A percentile compares a stretch with the other conserved stretches of the same genome.
These are phyloP conservation scores for Struthio camelus DNA, from an alignment of 2,113 vertebrate genomes.

Conservation along the genomic window DNA sequence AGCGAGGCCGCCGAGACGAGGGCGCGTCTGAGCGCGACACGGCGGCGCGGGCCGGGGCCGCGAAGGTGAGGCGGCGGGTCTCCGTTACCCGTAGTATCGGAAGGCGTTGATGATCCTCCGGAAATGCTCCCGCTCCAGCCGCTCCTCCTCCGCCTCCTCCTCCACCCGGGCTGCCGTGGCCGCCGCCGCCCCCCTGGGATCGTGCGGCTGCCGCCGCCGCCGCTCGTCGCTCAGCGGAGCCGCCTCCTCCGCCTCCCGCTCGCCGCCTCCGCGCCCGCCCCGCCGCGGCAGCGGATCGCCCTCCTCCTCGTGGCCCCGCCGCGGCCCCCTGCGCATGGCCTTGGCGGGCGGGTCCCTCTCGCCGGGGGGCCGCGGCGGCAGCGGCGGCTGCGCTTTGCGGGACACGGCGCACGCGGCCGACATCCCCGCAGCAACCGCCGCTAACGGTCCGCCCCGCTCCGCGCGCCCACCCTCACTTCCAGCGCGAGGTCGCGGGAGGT, in stretches of 20 bases:
- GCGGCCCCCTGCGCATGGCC: constrained; percentile 68
- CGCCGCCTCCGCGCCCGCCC: constrained; percentile 6
- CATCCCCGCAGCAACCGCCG: neutral
- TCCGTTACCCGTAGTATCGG: constrained; percentile 91
- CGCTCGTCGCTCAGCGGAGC: constrained; percentile 1
- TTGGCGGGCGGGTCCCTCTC: constrained; percentile 41
- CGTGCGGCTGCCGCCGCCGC: neutral
- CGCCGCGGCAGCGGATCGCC: neutral
- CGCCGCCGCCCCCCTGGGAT: constrained; percentile 20
- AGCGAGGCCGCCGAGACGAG: fast-evolving
- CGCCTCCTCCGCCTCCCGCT: neutral
- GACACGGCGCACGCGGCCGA: constrained; percentile 66
- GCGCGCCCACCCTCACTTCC: neutral
- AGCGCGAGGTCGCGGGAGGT: neutral
- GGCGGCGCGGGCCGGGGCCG: neutral
- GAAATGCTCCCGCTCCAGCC: constrained; percentile 90
- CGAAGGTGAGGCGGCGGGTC: neutral
- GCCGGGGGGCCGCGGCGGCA: neutral
- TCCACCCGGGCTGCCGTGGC: neutral
- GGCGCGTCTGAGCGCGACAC: too few relatives aligned
- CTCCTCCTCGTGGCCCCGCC: neutral
- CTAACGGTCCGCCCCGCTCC: neutral
- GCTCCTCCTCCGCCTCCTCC: constrained; percentile 82
- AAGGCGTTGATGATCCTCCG: constrained; percentile 96
- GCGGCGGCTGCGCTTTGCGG: constrained; percentile 46